These are phyloP conservation scores for Galerucella pusilla DNA, from an alignment of 2,888 invertebrate genomes.

Conservation along the genomic window DNA sequence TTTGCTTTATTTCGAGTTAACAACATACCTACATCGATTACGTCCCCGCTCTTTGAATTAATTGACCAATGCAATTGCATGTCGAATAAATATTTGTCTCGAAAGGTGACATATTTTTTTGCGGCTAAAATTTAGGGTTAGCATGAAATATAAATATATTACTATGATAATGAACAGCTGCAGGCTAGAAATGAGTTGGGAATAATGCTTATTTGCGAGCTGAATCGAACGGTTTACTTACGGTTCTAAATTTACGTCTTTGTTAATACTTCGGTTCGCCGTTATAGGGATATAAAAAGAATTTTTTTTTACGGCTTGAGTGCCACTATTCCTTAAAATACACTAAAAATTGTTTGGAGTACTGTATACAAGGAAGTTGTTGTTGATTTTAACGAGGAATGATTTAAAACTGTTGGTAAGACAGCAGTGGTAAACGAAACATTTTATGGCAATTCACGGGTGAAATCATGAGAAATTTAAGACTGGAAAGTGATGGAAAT, in stretches of 20 bases:
- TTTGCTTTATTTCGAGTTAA: too few relatives aligned
- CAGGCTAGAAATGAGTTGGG: neutral
- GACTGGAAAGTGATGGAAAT: too few relatives aligned
- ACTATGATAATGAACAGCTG: constrained; percentile 15
- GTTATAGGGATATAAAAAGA: neutral
- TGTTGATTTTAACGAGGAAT: constrained; percentile 3
- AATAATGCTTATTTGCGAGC: neutral
- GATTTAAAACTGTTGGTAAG: neutral
- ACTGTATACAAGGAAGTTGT: neutral
- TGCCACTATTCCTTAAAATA: neutral
- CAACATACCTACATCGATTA: neutral
- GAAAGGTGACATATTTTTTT: neutral
- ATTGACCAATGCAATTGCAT: neutral
- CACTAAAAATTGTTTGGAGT: constrained; percentile 1
- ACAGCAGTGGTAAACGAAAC: neutral
- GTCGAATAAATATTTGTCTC: constrained; percentile 3
- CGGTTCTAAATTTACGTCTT: neutral
- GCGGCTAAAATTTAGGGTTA: neutral
- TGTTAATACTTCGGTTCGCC: neutral
- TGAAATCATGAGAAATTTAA: too few relatives aligned
- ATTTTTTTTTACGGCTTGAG: neutral
- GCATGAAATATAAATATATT: constrained; percentile 10
- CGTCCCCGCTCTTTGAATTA: neutral
- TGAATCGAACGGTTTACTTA: neutral
- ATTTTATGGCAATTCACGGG: too few relatives aligned